These are phyloP conservation scores for Dolichomitus sp. DNA, from an alignment of 2,888 invertebrate genomes.

Conservation along the genomic window DNA sequence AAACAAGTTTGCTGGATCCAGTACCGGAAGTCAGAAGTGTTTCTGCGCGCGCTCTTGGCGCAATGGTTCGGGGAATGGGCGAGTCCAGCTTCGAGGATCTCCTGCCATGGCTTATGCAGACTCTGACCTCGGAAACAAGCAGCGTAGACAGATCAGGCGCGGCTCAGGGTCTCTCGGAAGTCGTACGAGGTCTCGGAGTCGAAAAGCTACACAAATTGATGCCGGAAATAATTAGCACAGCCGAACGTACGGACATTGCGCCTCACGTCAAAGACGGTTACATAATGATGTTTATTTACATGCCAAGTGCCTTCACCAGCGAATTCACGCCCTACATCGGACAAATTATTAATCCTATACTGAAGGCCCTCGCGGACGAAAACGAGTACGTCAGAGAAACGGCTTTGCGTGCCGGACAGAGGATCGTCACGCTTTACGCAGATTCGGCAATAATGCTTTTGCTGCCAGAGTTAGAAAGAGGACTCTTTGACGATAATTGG, in stretches of 20 bases:
- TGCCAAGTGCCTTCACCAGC: conserved; percentile 98
- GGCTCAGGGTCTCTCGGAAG: conserved; percentile 98
- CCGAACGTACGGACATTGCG: conserved; percentile 96
- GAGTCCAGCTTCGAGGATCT: conserved; percentile 98
- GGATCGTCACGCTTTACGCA: conserved; percentile 98
- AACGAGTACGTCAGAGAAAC: conserved; percentile 99
- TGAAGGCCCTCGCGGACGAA: conserved; percentile 99
- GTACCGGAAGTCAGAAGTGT: conserved; percentile 99
- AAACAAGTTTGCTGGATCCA: conserved; percentile 98
- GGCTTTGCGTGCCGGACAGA: conserved; percentile 97
- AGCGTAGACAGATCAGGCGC: conserved; percentile 98
- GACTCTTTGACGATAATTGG: conserved; percentile 99
- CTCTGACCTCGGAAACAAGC: conserved; percentile 97
- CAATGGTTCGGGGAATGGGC: conserved; percentile 99
- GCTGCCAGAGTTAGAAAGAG: conserved; percentile 97
- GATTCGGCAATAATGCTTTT: conserved; percentile 97
- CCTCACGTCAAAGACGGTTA: conserved; percentile 99
- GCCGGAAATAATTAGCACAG: conserved; percentile 98
- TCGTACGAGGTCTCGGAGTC: conserved; percentile 98
- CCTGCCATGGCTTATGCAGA: conserved; percentile 99
- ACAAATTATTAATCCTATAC: conserved; percentile 98
- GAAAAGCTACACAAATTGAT: conserved; percentile 98
- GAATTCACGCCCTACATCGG: conserved; percentile 98
- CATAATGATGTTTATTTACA: conserved; percentile 99
- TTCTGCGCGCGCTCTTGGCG: conserved; percentile 97